These are phyloP conservation scores for Acronicta aceris DNA, from an alignment of 2,888 invertebrate species.

Conservation along the genomic window DNA sequence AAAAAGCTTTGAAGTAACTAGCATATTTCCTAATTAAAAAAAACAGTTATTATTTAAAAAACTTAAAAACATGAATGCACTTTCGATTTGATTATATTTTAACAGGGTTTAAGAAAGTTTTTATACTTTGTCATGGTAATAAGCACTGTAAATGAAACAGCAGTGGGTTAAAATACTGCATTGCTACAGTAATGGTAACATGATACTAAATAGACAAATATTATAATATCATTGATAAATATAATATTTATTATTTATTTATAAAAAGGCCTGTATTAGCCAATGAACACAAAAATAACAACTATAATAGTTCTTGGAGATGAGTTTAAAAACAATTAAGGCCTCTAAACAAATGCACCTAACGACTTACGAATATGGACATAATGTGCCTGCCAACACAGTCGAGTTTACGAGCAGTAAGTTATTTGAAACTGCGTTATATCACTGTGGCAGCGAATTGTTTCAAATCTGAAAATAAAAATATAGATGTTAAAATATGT, in stretches of 20 bases:
- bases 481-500: not conserved
- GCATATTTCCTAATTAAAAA: slow-evolving; percentile 40
- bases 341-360: slow-evolving; percentile 81
- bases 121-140: slow-evolving; percentile 52
- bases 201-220: slow-evolving; percentile 52
- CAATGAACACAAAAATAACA: slow-evolving; percentile 47
- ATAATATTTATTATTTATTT: slow-evolving; percentile 42
- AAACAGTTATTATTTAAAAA: slow-evolving; percentile 14
- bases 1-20: slow-evolving; percentile 43
- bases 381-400: slow-evolving; percentile 83
- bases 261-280: slow-evolving; percentile 37
- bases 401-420: slow-evolving; percentile 84
- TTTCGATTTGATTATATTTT: slow-evolving; percentile 23
- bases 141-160: slow-evolving; percentile 48
- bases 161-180: slow-evolving; percentile 41
- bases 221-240: slow-evolving; percentile 36
- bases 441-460: slow-evolving; percentile 71
- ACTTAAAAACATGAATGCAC: slow-evolving; percentile 34
- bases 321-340: slow-evolving; percentile 56
- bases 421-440: slow-evolving; percentile 78
- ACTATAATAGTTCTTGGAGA: slow-evolving; percentile 42
- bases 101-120: slow-evolving; percentile 14
- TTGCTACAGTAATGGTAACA: slow-evolving; percentile 56
- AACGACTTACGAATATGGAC: slow-evolving; percentile 78
- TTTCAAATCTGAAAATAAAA: slow-evolving; percentile 80